Evolutionary conservation across 1,140 invertebrate species (phyloP).

Genomic region (Tribolium madens): DNA sequence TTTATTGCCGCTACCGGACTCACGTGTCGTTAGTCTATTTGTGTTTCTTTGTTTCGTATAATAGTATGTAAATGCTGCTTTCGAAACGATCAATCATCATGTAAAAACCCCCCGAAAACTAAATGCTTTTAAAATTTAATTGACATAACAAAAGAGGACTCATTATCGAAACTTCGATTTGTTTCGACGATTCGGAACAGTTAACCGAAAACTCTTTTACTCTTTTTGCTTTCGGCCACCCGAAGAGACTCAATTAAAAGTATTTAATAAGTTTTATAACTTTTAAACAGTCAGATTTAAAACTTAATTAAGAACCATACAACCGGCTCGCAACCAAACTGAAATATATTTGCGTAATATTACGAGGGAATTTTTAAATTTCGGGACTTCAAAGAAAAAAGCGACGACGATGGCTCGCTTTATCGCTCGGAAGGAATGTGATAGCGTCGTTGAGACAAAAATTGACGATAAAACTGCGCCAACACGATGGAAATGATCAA

Average conservation of each 20-base stretch:
- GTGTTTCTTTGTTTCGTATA: slow-evolving; percentile 28
- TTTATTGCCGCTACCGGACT: slow-evolving; percentile 28
- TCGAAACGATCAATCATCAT: slow-evolving; percentile 27
- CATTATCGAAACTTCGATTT: slow-evolving; percentile 5
- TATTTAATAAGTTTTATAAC: slow-evolving; percentile 29
- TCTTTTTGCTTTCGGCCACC: slow-evolving; percentile 8
- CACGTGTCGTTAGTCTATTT: slow-evolving; percentile 22
- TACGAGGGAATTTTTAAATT: slow-evolving; percentile 6
- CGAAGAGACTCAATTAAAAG: slow-evolving; percentile 20
- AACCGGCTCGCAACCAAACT: not conserved
- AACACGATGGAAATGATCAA: not conserved
- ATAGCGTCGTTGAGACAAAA: not conserved
- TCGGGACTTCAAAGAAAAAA: slow-evolving; percentile 6
- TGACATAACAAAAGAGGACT: slow-evolving; percentile 4
- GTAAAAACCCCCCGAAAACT: slow-evolving; percentile 17
- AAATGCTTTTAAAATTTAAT: slow-evolving; percentile 2
- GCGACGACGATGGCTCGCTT: not conserved
- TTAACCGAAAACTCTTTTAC: slow-evolving; percentile 6
- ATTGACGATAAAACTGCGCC: not conserved
- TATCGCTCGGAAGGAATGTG: not conserved
- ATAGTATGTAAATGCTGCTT: slow-evolving; percentile 35
- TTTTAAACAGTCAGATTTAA: slow-evolving; percentile 10
- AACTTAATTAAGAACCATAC: slow-evolving; percentile 20
- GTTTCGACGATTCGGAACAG: not conserved
- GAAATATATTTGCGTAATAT: slow-evolving; percentile 3